Evolutionary conservation across 2,888 invertebrate species (phyloP).

Genomic region (Cephus sareptanus): DNA sequence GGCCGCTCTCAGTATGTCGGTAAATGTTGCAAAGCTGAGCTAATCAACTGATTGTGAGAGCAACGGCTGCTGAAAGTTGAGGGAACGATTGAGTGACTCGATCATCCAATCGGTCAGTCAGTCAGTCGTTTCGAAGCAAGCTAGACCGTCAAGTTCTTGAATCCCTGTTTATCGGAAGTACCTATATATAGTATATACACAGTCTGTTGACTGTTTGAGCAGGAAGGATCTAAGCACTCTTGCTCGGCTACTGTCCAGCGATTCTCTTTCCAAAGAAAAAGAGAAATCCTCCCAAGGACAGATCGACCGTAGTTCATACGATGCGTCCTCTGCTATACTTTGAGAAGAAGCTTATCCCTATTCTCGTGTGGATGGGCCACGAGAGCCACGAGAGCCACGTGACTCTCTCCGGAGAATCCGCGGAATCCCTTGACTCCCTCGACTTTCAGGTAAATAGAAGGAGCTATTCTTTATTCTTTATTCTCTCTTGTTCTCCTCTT

Average conservation of each 20-base stretch:
- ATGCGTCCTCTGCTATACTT: slow-evolving; percentile 40
- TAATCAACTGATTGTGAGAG: background rate
- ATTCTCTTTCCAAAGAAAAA: too few relatives aligned
- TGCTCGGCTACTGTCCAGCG: too few relatives aligned
- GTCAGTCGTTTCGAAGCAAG: slow-evolving; percentile 17
- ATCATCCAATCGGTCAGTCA: slow-evolving; percentile 20
- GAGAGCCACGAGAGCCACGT: slow-evolving; percentile 20
- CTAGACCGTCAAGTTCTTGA: too few relatives aligned
- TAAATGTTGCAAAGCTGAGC: background rate
- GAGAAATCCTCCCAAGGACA: too few relatives aligned
- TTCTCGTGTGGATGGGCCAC: slow-evolving; percentile 31
- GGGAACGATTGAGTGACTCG: slow-evolving; percentile 32
- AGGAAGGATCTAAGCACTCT: too few relatives aligned
- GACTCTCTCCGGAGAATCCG: slow-evolving; percentile 17
- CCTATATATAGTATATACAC: too few relatives aligned
- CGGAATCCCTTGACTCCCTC: slow-evolving; percentile 40
- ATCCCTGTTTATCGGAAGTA: too few relatives aligned
- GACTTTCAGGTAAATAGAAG: slow-evolving; percentile 35
- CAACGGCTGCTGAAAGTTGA: background rate
- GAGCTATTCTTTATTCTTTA: background rate
- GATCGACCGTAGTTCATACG: background rate
- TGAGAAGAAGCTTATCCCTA: slow-evolving; percentile 31
- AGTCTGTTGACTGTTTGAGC: too few relatives aligned
- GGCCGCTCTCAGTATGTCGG: background rate
- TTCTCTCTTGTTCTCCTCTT: too few relatives aligned